Percentiles rank a stretch among this genome's conserved stretches.
Conservation (phyloP, 2,888 invertebrate species). For the Exocentrus adspersus region DNA sequence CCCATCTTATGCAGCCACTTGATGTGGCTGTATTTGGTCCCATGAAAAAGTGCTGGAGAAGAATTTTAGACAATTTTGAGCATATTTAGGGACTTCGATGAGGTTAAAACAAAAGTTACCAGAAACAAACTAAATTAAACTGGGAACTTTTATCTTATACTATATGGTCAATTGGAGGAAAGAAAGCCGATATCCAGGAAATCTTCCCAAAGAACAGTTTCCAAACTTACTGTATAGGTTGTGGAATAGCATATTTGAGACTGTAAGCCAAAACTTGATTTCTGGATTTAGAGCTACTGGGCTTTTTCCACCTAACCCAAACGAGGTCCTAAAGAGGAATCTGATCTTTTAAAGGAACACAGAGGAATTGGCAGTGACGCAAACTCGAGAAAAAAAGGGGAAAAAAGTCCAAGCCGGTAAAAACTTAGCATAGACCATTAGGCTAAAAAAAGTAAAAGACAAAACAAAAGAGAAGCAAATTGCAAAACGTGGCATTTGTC, state of each 20-base stretch:
- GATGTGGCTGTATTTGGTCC: slow-evolving; percentile 36
- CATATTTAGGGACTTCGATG: no score
- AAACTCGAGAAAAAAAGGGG: background rate
- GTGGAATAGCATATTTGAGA: slow-evolving; percentile 22
- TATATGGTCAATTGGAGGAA: no score
- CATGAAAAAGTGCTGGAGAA: slow-evolving; percentile 33
- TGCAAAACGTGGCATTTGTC: background rate
- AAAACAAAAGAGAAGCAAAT: background rate
- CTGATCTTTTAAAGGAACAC: slow-evolving; percentile 5
- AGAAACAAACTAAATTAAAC: no score
- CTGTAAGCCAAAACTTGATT: slow-evolving; percentile 27
- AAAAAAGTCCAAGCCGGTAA: background rate
- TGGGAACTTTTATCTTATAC: no score
- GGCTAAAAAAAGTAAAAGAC: background rate
- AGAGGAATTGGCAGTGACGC: slow-evolving; percentile 8
- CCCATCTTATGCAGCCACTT: slow-evolving; percentile 35
- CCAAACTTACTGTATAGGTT: slow-evolving; percentile 26
- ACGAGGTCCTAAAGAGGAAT: slow-evolving; percentile 1
- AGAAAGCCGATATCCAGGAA: slow-evolving; percentile 26
- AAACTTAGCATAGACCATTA: slow-evolving; percentile 9
- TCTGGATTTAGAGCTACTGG: slow-evolving; percentile 39
- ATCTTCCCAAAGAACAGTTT: slow-evolving; percentile 38
- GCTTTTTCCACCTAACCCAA: slow-evolving; percentile 19
- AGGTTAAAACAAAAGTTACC: no score
- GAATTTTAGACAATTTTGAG: slow-evolving; percentile 31